Evolutionary conservation across 2,888 invertebrate species (phyloP), one percentile per base, ranked within the genome.

Genomic region (Spatulosminthurus flaviceps): DNA sequence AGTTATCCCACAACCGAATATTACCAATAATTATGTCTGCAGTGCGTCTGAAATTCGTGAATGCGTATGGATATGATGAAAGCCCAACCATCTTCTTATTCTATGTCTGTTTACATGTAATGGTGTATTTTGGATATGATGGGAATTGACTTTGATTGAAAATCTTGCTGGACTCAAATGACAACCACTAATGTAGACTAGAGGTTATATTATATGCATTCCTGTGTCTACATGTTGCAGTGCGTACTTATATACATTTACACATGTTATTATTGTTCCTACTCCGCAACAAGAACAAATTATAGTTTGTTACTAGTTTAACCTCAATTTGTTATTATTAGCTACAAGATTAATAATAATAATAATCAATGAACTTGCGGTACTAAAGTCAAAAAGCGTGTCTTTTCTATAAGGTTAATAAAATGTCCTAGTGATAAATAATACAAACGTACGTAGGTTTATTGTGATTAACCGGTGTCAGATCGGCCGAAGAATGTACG

Each of bases 251-350:
- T 16, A n/a, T 64, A 64, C 21, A 24, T 64, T 26, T 28, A 67
- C 41, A 34, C 21, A 41, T 42, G 71, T 72, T 72, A 22, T 72
- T 72, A 22, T 41, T 42, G 43, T 72, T 72, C 42, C 22, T 72
- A 42, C 51, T 19, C 19, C 70, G 42, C 70, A 41, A 28, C n/a
- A 70, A 70, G 70, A 70, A 70, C 67, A 29, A 26, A 67, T 67
- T 51, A 51, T 51, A 51, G 51, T 51, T 51, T 51, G 51, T 51
- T 51, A 51, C 5, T 51, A 5, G 51, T 51, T 51, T n/a, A 51
- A 51, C 2, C 51, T 2, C 5, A 19, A 51, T 11, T 51, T 51
- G 16, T 2, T 51, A 51, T 51, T 51, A 51, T 51, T 51, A 41
- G 7, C 41, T 13, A 41, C 13, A 9, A 41, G 9, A 41, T 41